Conservation (phyloP, 2,888 invertebrate genomes). For the Latrodectus elegans region DNA sequence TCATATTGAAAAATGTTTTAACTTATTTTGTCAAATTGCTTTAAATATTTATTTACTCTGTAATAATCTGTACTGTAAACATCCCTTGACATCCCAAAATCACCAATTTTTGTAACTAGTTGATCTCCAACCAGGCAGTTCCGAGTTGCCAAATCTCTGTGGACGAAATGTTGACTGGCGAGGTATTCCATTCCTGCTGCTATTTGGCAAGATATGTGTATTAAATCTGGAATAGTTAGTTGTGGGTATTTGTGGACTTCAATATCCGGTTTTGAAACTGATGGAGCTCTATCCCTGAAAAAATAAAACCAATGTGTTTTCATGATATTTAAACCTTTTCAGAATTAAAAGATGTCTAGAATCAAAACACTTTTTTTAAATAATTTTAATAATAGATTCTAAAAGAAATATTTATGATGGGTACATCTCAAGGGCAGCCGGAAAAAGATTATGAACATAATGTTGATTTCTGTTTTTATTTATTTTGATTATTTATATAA, state of each 20-base stretch:
- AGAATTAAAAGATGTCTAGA: too few species aligned
- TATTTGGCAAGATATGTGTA: constrained; percentile 77
- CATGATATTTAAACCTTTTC: not conserved
- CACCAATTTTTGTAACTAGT: constrained; percentile 75
- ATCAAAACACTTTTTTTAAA: too few species aligned
- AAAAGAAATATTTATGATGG: too few species aligned
- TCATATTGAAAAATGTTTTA: too few species aligned
- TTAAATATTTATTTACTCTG: constrained; percentile 72
- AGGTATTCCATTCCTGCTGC: constrained; percentile 79
- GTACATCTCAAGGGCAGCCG: too few species aligned
- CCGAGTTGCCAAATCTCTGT: constrained; percentile 78
- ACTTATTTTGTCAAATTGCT: too few species aligned
- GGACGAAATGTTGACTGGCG: constrained; percentile 78
- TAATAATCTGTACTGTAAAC: constrained; percentile 76
- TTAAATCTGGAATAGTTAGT: constrained; percentile 72
- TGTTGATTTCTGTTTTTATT: too few species aligned
- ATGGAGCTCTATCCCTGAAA: constrained; percentile 24
- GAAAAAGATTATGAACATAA: too few species aligned
- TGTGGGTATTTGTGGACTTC: constrained; percentile 39
- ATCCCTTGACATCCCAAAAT: constrained; percentile 76
- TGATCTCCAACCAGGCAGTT: constrained; percentile 78
- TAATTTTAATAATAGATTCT: too few species aligned
- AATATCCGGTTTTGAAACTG: not conserved
- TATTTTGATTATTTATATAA: too few species aligned
- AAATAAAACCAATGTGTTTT: not conserved